Conservation (phyloP, 2,888 invertebrate genomes). For the Tetheella fluctuosa region DNA sequence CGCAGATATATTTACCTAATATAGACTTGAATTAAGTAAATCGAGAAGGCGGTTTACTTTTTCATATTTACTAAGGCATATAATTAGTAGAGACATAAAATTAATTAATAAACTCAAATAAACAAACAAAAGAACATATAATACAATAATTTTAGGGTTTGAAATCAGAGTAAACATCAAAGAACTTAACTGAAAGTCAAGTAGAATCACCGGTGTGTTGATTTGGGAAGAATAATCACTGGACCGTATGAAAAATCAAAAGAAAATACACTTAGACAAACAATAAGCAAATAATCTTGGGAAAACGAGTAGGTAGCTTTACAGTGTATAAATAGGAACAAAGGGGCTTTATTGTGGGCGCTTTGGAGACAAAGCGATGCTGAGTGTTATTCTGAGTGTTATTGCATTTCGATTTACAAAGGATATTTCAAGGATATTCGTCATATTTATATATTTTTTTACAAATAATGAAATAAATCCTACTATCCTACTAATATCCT, state of each 20-base stretch:
- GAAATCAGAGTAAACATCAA: background rate
- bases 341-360: background rate
- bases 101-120: background rate
- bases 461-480: too few relatives aligned
- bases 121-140: conserved; percentile 17
- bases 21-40: too few relatives aligned
- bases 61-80: background rate
- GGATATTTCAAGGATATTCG: conserved; percentile 38
- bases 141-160: background rate
- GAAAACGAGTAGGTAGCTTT: conserved; percentile 14
- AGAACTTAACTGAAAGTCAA: background rate
- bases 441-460: conserved; percentile 33
- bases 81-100: too few relatives aligned
- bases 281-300: conserved; percentile 23
- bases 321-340: background rate
- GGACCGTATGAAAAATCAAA: conserved; percentile 4
- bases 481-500: too few relatives aligned
- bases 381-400: conserved; percentile 49
- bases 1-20: too few relatives aligned
- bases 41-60: background rate
- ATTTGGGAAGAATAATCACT: background rate
- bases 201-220: background rate
- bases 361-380: conserved; percentile 36
- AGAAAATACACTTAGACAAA: conserved; percentile 15
- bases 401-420: conserved; percentile 43